A percentile compares a stretch with the other conserved stretches of the same genome.
These are phyloP conservation scores for Tortrix viridana DNA, from an alignment of 2,888 invertebrate genomes.

Conservation along the genomic window DNA sequence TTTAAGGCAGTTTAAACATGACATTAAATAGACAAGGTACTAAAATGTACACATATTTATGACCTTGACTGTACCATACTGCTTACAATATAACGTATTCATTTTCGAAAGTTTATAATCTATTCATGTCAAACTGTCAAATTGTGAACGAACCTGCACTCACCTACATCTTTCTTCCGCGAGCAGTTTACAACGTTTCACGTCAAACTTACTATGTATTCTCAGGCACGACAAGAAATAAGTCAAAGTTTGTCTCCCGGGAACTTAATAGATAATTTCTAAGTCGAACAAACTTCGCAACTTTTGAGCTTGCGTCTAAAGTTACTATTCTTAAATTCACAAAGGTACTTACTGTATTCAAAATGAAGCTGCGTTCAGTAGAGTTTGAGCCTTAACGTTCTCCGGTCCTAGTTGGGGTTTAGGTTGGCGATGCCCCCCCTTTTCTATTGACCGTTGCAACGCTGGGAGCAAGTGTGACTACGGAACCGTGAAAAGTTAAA, in stretches of 20 bases:
- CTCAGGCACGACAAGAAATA: conserved; percentile 50
- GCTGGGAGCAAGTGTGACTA: conserved; percentile 47
- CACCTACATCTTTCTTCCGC: too few relatives aligned
- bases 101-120: too few relatives aligned
- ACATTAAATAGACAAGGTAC: too few relatives aligned
- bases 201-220: conserved; percentile 31
- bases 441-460: conserved; percentile 45
- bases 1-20: too few relatives aligned
- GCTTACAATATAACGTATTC: too few relatives aligned
- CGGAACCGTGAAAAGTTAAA: conserved; percentile 54
- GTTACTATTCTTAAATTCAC: conserved; percentile 62
- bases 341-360: conserved; percentile 55
- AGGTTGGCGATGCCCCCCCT: conserved; percentile 1
- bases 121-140: too few relatives aligned
- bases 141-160: too few relatives aligned
- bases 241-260: conserved; percentile 50
- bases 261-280: conserved; percentile 61
- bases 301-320: conserved; percentile 56
- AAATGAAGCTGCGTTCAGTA: conserved; percentile 35
- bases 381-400: conserved; percentile 34
- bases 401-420: conserved; percentile 37
- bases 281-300: conserved; percentile 59
- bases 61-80: too few relatives aligned
- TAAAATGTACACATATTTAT: too few relatives aligned
- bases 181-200: conserved; percentile 6